These are phyloP conservation scores for Bucco capensis DNA, from an alignment of 2,113 vertebrate species.

Conservation along the genomic window DNA sequence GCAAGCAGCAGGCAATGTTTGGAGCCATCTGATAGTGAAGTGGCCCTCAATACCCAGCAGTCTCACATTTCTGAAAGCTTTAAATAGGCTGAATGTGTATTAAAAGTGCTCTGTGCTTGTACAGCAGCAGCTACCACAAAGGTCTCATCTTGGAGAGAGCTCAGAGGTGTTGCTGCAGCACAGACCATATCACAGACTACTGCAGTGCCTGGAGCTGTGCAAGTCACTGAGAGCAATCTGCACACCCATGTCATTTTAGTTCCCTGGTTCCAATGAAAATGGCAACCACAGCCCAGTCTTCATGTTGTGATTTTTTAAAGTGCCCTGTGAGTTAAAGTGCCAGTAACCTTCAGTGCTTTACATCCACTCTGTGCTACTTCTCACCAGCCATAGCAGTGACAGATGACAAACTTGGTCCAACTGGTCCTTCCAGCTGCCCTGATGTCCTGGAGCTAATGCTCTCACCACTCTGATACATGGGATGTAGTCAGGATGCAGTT, in stretches of 20 bases:
- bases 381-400: neutral
- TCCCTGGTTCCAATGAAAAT: neutral
- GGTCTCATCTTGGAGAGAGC: neutral
- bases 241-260: neutral
- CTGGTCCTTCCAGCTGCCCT: neutral
- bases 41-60: neutral
- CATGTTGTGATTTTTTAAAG: rapidly evolving
- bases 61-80: neutral
- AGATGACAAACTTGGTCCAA: neutral
- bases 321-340: neutral
- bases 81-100: neutral
- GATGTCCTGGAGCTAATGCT: neutral
- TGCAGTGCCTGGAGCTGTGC: neutral
- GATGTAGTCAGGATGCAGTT: neutral
- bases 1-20: neutral
- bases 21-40: neutral
- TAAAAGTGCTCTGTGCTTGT: neutral
- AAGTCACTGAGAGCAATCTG: neutral
- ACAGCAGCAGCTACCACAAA: neutral
- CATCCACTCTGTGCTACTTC: neutral
- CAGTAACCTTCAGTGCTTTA: neutral
- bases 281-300: neutral
- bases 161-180: neutral
- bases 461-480: rapidly evolving
- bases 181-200: neutral